Evolutionary conservation across 2,797 vertebrate genomes (phyloP).

Genomic region (Phataginus tricuspis): DNA sequence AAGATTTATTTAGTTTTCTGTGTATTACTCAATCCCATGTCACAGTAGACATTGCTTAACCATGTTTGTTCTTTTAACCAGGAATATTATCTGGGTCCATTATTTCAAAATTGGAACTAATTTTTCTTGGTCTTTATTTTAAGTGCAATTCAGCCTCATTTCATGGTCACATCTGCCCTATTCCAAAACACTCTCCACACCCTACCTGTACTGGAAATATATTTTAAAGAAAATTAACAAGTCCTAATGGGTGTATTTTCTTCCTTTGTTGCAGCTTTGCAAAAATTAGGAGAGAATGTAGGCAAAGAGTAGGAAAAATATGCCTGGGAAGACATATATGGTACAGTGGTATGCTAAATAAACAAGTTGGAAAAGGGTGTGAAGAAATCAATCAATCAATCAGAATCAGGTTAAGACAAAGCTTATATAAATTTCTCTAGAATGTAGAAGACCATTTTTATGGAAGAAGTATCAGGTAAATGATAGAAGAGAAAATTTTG

Average conservation of each 20-base stretch:
- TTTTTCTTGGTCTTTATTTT: conserved; percentile 5
- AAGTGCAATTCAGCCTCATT: background rate
- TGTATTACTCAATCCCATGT: background rate
- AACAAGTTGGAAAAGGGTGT: background rate
- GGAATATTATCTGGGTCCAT: background rate
- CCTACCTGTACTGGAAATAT: background rate
- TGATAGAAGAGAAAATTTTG: background rate
- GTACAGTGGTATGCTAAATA: background rate
- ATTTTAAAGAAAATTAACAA: conserved; percentile 19
- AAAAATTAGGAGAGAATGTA: background rate
- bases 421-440: background rate
- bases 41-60: background rate
- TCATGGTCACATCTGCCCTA: background rate
- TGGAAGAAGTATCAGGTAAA: background rate
- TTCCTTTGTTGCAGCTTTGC: background rate
- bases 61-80: background rate
- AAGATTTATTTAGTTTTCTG: background rate
- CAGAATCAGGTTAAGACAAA: background rate
- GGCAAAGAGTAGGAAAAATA: background rate
- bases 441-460: background rate
- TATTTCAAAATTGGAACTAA: background rate
- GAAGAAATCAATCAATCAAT: background rate
- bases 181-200: conserved; percentile 15
- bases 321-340: background rate
- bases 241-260: background rate